Conservation (phyloP, 2,888 invertebrate genomes). For the Pyrrhosoma nymphula region DNA sequence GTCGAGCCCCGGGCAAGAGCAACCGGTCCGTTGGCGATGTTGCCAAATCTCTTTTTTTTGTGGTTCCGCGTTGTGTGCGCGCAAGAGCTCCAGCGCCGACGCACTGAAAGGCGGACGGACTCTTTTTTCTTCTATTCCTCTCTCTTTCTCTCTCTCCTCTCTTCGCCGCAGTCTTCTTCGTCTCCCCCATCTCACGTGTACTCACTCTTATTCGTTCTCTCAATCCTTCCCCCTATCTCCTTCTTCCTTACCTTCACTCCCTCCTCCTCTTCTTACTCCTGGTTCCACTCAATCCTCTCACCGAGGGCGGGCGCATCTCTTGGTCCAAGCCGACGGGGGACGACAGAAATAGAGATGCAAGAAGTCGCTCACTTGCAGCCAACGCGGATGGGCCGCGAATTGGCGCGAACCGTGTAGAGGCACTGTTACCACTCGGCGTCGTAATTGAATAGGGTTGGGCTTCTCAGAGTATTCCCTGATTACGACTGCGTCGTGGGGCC, state of each 20-base stretch:
- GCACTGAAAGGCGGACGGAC: not conserved
- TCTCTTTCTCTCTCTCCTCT: not conserved
- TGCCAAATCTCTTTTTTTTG: conserved; percentile 49
- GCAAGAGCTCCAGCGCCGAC: not conserved
- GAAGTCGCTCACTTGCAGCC: too few relatives aligned
- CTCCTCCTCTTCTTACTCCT: not conserved
- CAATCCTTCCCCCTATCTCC: not conserved
- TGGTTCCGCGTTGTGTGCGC: not conserved
- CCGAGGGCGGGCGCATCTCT: not conserved
- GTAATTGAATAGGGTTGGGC: not conserved
- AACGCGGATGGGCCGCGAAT: too few relatives aligned
- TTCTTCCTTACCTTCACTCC: not conserved
- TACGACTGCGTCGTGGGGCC: too few relatives aligned
- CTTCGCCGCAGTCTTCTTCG: not conserved
- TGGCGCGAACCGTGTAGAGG: not conserved
- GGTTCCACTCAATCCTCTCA: not conserved
- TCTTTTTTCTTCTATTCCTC: not conserved
- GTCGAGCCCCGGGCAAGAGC: conserved; percentile 59
- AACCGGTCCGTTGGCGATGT: conserved; percentile 58
- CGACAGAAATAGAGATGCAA: not conserved
- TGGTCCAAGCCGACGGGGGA: not conserved
- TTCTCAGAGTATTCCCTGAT: too few relatives aligned
- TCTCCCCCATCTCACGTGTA: not conserved
- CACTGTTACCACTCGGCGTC: not conserved
- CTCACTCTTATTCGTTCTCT: too few relatives aligned